Evolutionary conservation across 2,113 vertebrate species (phyloP), one percentile per base, ranked within the genome.

Genomic region (Sylvilagus bachmani): DNA sequence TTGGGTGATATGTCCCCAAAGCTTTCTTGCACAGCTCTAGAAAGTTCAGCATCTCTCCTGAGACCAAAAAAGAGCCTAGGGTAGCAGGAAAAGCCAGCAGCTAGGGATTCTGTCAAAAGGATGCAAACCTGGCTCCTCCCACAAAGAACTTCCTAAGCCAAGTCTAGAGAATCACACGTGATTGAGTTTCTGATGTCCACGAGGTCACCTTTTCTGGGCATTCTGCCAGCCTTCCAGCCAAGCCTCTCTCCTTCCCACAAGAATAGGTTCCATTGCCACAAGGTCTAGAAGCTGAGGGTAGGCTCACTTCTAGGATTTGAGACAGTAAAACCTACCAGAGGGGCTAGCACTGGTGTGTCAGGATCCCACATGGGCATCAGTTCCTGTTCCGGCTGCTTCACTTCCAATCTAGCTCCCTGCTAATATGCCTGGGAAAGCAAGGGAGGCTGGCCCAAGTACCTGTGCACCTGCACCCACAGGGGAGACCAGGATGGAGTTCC

Each of bases 31-130:
- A 82, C 31, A 74, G 62, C 74, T 53, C 69, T 67, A n/a, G 38
- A 83, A 96, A 86, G 5, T 96, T 89, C 90, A 89, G 82, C 36
- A 7, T 53, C 79, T 87, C 90, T 80, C 92, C 75, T 7, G 79
- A 97, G 85, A 96, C 69, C 8, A 25, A 91, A 70, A 79, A 29
- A 53, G 21, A 83, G 73, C 67, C 69, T 38, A 77, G 16, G 73
- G 27, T 33, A 88, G 74, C 82, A 95, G 82, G 86, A 96, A 87
- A 93, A 86, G 38, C 38, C 49, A 77, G 90, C 33, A 93, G 24
- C 64, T 93, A 3, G 14, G 29, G 75, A 69, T 86, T 91, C 80
- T 79, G 27, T 83, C 87, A 85, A 80, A 75, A 61, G 27, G 27
- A 96, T 74, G 53, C 58, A 87, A 89, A n/a, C 19, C 61, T 90